Evolutionary conservation across 2,113 vertebrate genomes (phyloP).

Genomic region (Fulica atra): DNA sequence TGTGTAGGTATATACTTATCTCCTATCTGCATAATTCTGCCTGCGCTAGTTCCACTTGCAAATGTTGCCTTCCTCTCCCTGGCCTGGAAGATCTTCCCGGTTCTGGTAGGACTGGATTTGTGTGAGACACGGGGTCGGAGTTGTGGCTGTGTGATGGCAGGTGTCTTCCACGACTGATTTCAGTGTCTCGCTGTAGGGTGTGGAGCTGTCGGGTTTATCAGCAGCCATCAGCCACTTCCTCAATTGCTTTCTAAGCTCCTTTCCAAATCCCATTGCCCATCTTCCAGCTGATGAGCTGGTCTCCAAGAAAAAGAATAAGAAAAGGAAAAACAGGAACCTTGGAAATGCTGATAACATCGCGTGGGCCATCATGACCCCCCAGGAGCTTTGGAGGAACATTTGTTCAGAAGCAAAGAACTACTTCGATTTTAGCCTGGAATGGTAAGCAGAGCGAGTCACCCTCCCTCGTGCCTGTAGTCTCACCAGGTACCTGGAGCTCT

Average conservation of each 20-base stretch:
- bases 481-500: neutral
- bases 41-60: neutral
- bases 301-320: slow-evolving; percentile 93
- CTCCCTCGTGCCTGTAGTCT: neutral
- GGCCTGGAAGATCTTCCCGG: neutral
- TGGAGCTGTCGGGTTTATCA: slow-evolving; percentile 93
- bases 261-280: slow-evolving; percentile 92
- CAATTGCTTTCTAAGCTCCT: slow-evolving; percentile 97
- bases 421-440: slow-evolving; percentile 89
- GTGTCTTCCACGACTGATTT: neutral
- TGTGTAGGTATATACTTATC: neutral
- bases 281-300: slow-evolving; percentile 93
- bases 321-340: slow-evolving; percentile 89
- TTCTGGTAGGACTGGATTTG: neutral
- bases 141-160: neutral
- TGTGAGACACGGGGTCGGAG: neutral
- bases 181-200: slow-evolving; percentile 77
- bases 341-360: slow-evolving; percentile 91
- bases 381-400: slow-evolving; percentile 95
- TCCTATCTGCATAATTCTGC: neutral
- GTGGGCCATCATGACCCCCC: slow-evolving; percentile 93
- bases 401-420: slow-evolving; percentile 89
- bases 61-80: neutral
- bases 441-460: slow-evolving; percentile 71
- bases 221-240: slow-evolving; percentile 98